Conservation (phyloP, 1,140 invertebrate species). For the Ceratosolen fusciceps region DNA sequence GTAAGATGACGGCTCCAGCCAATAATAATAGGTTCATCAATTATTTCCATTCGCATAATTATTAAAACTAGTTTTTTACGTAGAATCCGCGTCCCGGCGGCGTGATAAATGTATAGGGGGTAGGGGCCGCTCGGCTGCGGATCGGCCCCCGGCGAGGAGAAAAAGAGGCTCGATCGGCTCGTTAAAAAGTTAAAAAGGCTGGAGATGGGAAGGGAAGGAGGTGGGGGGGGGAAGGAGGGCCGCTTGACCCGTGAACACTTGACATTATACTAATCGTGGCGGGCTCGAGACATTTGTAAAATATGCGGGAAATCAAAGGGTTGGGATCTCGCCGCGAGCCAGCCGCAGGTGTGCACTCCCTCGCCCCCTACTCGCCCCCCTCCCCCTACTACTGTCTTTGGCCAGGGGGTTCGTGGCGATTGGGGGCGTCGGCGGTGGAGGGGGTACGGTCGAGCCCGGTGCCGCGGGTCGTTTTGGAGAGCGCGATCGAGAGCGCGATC, state of each 20-base stretch:
- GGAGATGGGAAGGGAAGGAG: too few relatives aligned
- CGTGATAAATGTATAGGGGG: neutral
- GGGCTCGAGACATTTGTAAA: constrained; percentile 13
- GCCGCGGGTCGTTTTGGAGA: too few relatives aligned
- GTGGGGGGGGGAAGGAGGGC: neutral
- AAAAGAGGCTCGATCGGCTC: neutral
- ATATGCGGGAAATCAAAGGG: constrained; percentile 30
- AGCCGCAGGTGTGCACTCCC: constrained; percentile 23
- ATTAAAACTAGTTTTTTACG: constrained; percentile 8
- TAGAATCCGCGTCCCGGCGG: neutral
- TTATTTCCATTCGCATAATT: neutral
- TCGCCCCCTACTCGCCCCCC: too few relatives aligned
- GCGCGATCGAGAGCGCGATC: constrained; percentile 27
- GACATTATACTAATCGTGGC: constrained; percentile 38
- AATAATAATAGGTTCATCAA: neutral
- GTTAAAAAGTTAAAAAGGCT: neutral
- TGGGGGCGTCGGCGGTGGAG: neutral
- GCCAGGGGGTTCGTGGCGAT: too few relatives aligned
- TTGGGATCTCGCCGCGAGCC: neutral
- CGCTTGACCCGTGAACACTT: neutral
- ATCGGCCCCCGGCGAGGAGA: neutral
- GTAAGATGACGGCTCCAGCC: neutral
- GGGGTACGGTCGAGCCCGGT: neutral
- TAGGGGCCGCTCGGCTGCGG: neutral
- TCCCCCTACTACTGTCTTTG: too few relatives aligned